Evolutionary conservation across 2,797 vertebrate species (phyloP).

Genomic region (Pyrocephalus nanus): DNA sequence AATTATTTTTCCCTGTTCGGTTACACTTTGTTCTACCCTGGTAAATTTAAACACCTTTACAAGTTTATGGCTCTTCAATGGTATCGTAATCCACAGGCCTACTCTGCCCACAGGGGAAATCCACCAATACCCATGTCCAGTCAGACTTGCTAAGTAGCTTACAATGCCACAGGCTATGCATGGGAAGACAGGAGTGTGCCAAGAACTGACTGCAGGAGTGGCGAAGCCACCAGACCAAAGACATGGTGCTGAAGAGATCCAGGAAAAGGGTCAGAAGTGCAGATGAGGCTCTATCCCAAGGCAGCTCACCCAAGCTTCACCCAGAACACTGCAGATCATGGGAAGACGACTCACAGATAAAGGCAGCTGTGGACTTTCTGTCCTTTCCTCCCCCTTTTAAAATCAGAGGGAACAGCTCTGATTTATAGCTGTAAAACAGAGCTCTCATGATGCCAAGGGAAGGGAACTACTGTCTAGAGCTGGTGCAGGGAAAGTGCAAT

Average conservation of each 20-base stretch:
- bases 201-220: neutral
- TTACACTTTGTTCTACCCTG: neutral
- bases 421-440: neutral
- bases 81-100: neutral
- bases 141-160: neutral
- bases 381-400: neutral
- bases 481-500: neutral
- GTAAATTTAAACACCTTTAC: neutral
- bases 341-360: neutral
- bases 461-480: neutral
- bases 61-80: neutral
- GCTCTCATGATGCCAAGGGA: neutral
- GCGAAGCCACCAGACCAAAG: neutral
- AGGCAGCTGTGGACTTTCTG: neutral
- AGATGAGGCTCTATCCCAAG: neutral
- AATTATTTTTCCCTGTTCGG: neutral
- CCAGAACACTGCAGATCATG: fast-evolving
- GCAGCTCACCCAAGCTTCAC: neutral
- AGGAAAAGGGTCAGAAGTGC: neutral
- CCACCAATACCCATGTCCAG: neutral
- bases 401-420: neutral
- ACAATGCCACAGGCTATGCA: neutral
- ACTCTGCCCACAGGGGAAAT: neutral
- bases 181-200: neutral
- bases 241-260: neutral